A percentile compares a stretch with the other conserved stretches of the same genome.
phyloP scores from a whole-genome alignment of 2,888 invertebrate genomes.

The Acanthosoma haemorrhoidale region DNA sequence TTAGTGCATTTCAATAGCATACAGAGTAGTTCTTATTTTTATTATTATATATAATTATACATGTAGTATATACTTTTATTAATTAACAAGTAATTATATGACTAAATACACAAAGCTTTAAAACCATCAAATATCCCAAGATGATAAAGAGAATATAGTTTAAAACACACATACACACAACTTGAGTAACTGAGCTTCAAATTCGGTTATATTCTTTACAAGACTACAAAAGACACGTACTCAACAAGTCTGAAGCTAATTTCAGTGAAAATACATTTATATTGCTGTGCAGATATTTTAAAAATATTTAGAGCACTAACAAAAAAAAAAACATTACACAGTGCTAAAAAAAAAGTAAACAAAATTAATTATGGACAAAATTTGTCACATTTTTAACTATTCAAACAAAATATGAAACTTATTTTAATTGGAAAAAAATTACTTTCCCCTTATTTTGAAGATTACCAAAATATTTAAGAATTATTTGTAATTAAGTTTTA shows the following conservation, averaged over 20 bases:
- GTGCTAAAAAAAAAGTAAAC: background rate
- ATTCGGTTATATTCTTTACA: slow-evolving; percentile 11
- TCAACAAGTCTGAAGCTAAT: background rate
- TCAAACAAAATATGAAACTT: no score
- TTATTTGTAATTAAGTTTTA: no score
- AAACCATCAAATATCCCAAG: background rate
- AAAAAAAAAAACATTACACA: background rate
- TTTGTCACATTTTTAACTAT: background rate
- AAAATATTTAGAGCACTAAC: background rate
- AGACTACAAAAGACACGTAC: background rate
- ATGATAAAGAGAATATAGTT: slow-evolving; percentile 11
- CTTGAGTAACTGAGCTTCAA: slow-evolving; percentile 10
- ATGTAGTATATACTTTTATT: background rate
- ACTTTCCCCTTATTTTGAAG: no score
- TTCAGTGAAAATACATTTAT: background rate
- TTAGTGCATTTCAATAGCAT: slow-evolving; percentile 29
- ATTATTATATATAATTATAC: slow-evolving; percentile 9
- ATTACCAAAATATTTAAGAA: no score
- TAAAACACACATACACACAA: slow-evolving; percentile 25
- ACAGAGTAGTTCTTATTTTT: slow-evolving; percentile 21
- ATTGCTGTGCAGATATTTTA: background rate
- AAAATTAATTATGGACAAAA: background rate
- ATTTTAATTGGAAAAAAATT: no score
- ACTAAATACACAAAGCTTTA: slow-evolving; percentile 19
- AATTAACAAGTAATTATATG: slow-evolving; percentile 14